phyloP scores from a whole-genome alignment of 1,140 invertebrate species.

The Sminthurides bifidus region DNA sequence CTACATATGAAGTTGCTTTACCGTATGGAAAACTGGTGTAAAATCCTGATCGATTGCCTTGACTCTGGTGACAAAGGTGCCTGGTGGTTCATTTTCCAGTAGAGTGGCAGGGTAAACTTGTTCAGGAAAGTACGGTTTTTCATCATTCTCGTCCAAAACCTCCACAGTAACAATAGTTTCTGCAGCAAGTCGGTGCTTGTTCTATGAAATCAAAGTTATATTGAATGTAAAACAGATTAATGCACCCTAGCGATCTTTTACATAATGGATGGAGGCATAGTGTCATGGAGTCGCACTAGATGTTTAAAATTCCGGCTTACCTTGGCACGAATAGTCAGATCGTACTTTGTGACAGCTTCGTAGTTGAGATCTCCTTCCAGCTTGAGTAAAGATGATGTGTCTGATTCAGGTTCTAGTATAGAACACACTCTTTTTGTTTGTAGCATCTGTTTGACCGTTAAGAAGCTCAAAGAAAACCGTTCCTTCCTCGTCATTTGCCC shows the following conservation, averaged over 20 bases:
- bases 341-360: slow-evolving; percentile 68
- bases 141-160: slow-evolving; percentile 74
- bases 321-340: slow-evolving; percentile 62
- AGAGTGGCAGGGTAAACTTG: slow-evolving; percentile 61
- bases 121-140: slow-evolving; percentile 66
- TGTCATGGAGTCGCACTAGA: background rate
- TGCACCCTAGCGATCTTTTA: background rate
- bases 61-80: slow-evolving; percentile 72
- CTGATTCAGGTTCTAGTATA: slow-evolving; percentile 42
- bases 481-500: slow-evolving; percentile 57
- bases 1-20: background rate
- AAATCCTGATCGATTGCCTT: slow-evolving; percentile 74
- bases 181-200: slow-evolving; percentile 63
- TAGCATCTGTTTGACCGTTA: slow-evolving; percentile 64
- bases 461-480: slow-evolving; percentile 66
- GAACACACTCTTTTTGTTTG: slow-evolving; percentile 67
- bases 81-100: slow-evolving; percentile 64
- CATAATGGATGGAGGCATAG: background rate
- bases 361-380: slow-evolving; percentile 63
- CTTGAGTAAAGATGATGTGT: slow-evolving; percentile 56
- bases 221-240: slow-evolving; percentile 6
- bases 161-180: slow-evolving; percentile 64
- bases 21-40: slow-evolving; percentile 40
- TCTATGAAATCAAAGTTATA: slow-evolving; percentile 39
- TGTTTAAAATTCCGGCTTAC: slow-evolving; percentile 26